A percentile compares a stretch with the other conserved stretches of the same genome.
Conservation (phyloP, 2,113 vertebrate species). For the Cebus imitator region DNA sequence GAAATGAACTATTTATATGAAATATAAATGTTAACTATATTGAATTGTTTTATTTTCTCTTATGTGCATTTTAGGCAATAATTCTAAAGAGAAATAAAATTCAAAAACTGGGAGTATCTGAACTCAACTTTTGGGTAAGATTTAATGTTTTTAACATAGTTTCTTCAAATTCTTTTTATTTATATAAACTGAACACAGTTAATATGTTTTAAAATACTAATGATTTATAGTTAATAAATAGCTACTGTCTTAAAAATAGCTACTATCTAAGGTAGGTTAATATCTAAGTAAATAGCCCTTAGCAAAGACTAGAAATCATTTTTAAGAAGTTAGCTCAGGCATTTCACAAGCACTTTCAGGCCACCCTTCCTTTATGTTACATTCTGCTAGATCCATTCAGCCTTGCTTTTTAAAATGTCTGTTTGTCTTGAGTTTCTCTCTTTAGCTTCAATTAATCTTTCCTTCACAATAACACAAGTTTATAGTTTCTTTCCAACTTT, state of each 20-base stretch:
- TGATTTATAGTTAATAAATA: background rate
- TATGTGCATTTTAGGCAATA: slow-evolving; percentile 85
- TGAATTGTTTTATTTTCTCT: slow-evolving; percentile 35
- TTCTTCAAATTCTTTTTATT: slow-evolving; percentile 2
- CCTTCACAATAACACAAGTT: background rate
- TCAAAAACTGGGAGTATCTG: slow-evolving; percentile 80
- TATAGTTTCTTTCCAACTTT: background rate
- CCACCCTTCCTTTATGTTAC: background rate
- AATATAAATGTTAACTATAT: background rate
- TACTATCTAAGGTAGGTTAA: background rate
- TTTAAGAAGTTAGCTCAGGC: background rate
- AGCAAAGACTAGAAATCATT: background rate
- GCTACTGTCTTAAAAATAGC: background rate
- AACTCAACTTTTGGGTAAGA: slow-evolving; percentile 89
- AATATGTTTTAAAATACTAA: background rate
- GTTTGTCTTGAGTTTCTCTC: background rate
- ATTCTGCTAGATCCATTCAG: background rate
- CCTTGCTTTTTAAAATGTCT: background rate
- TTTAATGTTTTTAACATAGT: background rate
- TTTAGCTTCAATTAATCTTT: background rate
- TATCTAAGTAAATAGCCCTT: background rate
- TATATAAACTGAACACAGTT: background rate
- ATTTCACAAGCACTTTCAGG: background rate
- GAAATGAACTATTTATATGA: background rate
- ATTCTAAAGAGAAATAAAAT: slow-evolving; percentile 86